These are phyloP conservation scores for Ceraclea dissimilis DNA, from an alignment of 2,888 invertebrate genomes.

Conservation along the genomic window DNA sequence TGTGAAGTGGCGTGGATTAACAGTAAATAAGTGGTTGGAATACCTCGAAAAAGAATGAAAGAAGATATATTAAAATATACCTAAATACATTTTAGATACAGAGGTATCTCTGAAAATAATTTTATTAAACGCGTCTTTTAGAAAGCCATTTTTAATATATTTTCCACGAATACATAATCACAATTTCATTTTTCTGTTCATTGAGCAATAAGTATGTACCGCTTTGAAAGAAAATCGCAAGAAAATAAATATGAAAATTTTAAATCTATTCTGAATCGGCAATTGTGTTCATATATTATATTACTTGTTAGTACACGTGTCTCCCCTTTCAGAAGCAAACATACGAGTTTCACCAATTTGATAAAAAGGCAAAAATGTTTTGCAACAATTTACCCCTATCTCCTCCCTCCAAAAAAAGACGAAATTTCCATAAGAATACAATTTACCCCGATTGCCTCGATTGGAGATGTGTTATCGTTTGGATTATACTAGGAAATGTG, in stretches of 20 bases:
- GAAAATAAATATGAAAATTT: not conserved
- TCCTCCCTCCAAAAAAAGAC: not conserved
- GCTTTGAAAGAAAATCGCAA: not conserved
- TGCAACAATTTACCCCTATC: not conserved
- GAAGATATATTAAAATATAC: no score
- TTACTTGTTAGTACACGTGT: not conserved
- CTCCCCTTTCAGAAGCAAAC: not conserved
- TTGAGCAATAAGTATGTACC: not conserved
- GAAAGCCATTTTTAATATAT: no score
- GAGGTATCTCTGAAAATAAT: no score
- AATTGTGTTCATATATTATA: not conserved
- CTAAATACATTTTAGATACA: no score
- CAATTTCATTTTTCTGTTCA: constrained; percentile 1
- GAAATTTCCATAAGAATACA: constrained; percentile 18
- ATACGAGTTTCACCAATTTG: not conserved
- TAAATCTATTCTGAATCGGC: not conserved
- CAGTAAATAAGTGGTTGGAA: no score
- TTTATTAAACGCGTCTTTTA: no score
- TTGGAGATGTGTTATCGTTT: not conserved
- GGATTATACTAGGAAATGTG: not conserved
- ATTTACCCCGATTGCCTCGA: constrained; percentile 19
- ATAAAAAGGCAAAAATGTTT: not conserved
- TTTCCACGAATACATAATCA: not conserved
- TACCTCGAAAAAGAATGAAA: no score
- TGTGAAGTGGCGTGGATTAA: no score